phyloP scores from a whole-genome alignment of 2,113 vertebrate species.

The Malurus elegans region DNA sequence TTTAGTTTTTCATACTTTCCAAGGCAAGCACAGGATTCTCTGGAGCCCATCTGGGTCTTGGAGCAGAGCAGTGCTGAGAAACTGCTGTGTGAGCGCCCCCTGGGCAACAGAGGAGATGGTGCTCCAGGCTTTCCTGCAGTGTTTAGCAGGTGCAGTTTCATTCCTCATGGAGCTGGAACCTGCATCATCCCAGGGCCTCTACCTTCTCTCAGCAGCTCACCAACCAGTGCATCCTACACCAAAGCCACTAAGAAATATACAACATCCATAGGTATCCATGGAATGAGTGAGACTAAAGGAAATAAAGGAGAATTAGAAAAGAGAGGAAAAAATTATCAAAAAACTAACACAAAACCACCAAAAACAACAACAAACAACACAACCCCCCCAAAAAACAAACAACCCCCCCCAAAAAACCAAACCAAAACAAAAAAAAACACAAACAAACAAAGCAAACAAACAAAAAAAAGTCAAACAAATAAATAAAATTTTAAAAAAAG shows the following conservation, averaged over 20 bases:
- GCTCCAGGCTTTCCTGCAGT: not conserved
- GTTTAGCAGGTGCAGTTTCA: not conserved
- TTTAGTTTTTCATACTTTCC: not conserved
- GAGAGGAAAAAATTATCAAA: too few relatives aligned
- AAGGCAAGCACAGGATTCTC: not conserved
- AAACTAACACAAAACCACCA: too few relatives aligned
- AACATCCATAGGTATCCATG: fast-evolving
- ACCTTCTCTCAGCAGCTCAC: not conserved
- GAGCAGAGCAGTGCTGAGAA: not conserved
- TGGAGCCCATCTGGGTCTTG: not conserved
- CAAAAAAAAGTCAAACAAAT: too few relatives aligned
- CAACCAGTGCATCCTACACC: not conserved
- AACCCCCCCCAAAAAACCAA: too few relatives aligned
- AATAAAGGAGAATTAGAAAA: not conserved
- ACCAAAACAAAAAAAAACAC: too few relatives aligned
- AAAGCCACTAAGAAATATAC: not conserved
- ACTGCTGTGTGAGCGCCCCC: not conserved
- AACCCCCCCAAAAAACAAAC: too few relatives aligned
- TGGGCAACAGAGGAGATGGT: not conserved
- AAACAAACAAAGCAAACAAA: too few relatives aligned
- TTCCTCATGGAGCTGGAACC: not conserved
- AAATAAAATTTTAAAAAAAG: not conserved
- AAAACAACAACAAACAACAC: too few relatives aligned
- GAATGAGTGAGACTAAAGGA: not conserved
- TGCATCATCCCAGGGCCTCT: not conserved